These are phyloP conservation scores for Amiota minor DNA, from an alignment of 2,888 invertebrate species.

Conservation along the genomic window DNA sequence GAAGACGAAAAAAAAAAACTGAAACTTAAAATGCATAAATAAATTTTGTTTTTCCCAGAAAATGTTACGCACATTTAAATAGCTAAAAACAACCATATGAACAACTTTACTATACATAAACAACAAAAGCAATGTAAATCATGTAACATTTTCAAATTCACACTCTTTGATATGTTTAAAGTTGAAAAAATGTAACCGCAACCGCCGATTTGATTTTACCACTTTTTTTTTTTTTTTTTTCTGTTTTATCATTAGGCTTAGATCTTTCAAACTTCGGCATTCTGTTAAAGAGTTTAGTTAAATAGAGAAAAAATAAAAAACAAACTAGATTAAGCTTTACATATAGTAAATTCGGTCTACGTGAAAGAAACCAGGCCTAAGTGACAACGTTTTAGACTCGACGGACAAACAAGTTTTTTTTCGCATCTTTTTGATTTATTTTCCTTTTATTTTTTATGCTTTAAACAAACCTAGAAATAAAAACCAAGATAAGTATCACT, in stretches of 20 bases:
- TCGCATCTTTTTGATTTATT: constrained; percentile 28
- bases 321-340: constrained; percentile 11
- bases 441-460: constrained; percentile 53
- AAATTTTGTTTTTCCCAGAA: constrained; percentile 19
- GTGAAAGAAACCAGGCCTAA: neutral
- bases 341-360: neutral
- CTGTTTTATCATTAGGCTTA: constrained; percentile 59
- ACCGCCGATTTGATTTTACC: neutral
- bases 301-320: neutral
- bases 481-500: constrained; percentile 60
- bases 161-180: constrained; percentile 6
- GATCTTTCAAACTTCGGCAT: constrained; percentile 46
- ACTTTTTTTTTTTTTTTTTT: too few relatives aligned
- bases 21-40: neutral
- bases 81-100: neutral
- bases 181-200: constrained; percentile 1
- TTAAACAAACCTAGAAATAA: constrained; percentile 63
- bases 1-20: neutral
- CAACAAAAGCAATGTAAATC: constrained; percentile 26
- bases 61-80: constrained; percentile 25
- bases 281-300: neutral
- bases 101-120: neutral
- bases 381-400: neutral
- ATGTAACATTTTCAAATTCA: constrained; percentile 20
- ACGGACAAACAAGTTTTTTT: constrained; percentile 19